Percentiles rank a stretch among this genome's conserved stretches.
Evolutionary conservation across 2,113 vertebrate genomes (phyloP).

Genomic region (Anseranas semipalmata): DNA sequence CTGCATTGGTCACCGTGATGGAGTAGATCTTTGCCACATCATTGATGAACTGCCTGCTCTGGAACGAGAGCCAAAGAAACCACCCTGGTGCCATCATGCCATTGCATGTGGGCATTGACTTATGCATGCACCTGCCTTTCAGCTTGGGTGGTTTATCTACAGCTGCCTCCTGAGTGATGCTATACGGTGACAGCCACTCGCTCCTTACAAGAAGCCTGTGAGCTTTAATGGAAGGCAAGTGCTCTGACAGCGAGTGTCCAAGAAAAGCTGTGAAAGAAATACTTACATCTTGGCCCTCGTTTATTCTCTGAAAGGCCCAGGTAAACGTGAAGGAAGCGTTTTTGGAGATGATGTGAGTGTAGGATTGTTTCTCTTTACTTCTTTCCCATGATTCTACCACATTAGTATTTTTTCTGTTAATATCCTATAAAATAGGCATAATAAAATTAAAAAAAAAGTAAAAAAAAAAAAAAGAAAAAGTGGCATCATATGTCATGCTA

Average conservation of each 20-base stretch:
- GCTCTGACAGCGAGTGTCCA: neutral
- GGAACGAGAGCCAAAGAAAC: conserved; percentile 59
- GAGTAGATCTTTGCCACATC: conserved; percentile 93
- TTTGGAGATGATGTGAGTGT: conserved; percentile 90
- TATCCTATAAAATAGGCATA: conserved; percentile 80
- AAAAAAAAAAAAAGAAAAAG: neutral
- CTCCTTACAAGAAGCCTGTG: neutral
- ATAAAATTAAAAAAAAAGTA: neutral
- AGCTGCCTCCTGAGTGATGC: neutral
- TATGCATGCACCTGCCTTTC: neutral
- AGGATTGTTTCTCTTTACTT: conserved; percentile 89
- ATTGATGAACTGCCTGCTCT: conserved; percentile 86
- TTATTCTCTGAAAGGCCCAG: conserved; percentile 97
- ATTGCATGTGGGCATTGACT: neutral
- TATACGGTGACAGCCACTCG: neutral
- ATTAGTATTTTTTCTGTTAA: conserved; percentile 91
- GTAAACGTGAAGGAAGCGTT: conserved; percentile 94
- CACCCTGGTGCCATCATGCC: neutral
- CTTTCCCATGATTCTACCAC: conserved; percentile 96
- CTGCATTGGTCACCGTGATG: conserved; percentile 87
- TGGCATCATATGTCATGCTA: neutral
- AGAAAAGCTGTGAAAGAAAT: neutral
- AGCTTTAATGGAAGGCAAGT: neutral
- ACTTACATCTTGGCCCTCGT: conserved; percentile 90
- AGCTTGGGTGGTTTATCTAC: neutral